These are phyloP conservation scores for Metalampra italica DNA, from an alignment of 2,888 invertebrate genomes.

Conservation along the genomic window DNA sequence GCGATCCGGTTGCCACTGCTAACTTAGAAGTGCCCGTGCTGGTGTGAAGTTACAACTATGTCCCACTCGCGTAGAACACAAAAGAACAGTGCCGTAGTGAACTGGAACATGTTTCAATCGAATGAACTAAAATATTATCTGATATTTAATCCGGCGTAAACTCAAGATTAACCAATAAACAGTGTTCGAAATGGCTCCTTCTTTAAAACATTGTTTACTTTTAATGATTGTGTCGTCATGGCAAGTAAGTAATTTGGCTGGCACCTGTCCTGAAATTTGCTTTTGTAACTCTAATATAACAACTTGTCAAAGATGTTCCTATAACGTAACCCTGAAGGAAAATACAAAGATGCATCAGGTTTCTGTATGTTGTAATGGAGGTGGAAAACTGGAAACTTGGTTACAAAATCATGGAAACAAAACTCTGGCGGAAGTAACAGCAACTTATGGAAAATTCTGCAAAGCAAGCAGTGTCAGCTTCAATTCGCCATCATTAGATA, in stretches of 20 bases:
- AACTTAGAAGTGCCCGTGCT: constrained; percentile 49
- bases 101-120: constrained; percentile 41
- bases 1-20: constrained; percentile 29
- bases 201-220: constrained; percentile 51
- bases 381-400: constrained; percentile 33
- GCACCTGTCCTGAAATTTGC: constrained; percentile 51
- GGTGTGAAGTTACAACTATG: constrained; percentile 56
- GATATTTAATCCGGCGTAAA: constrained; percentile 63
- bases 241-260: constrained; percentile 51
- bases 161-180: constrained; percentile 15
- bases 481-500: constrained; percentile 45
- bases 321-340: constrained; percentile 54
- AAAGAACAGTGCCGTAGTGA: constrained; percentile 41
- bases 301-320: constrained; percentile 53
- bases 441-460: constrained; percentile 42
- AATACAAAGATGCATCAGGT: constrained; percentile 38
- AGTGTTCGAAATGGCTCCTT: constrained; percentile 56
- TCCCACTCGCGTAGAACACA: constrained; percentile 39
- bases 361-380: constrained; percentile 51
- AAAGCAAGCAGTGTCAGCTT: constrained; percentile 46
- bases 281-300: constrained; percentile 40
- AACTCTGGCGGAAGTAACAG: constrained; percentile 47
- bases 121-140: constrained; percentile 48
- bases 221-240: constrained; percentile 53
- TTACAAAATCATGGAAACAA: constrained; percentile 47